A percentile compares a stretch with the other conserved stretches of the same genome.
phyloP scores from a whole-genome alignment of 92 coral and sea anemone genomes.

The Desmophyllum pertusum region DNA sequence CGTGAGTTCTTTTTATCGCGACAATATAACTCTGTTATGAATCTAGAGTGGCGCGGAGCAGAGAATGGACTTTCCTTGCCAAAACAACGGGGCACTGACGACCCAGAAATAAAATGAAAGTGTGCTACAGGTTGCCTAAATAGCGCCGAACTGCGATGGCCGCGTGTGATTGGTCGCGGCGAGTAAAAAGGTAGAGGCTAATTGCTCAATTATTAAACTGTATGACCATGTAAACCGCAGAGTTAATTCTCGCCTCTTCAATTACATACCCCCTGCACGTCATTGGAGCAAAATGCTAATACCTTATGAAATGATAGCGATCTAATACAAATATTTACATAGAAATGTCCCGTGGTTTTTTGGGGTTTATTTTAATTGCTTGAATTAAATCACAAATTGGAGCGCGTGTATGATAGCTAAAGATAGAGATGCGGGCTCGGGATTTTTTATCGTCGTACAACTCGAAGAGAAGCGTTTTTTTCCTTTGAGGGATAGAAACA shows the following conservation, averaged over 20 bases:
- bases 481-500: not conserved
- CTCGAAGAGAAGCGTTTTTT: not conserved
- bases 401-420: slow-evolving; percentile 15
- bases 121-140: slow-evolving; percentile 8
- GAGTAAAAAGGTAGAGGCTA: slow-evolving; percentile 38
- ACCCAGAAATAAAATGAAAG: not conserved
- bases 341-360: slow-evolving; percentile 26
- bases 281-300: slow-evolving; percentile 36
- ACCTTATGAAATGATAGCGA: slow-evolving; percentile 35
- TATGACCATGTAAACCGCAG: slow-evolving; percentile 37
- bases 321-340: slow-evolving; percentile 59
- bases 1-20: not conserved
- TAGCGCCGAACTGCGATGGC: not conserved
- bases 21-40: not conserved
- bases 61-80: not conserved
- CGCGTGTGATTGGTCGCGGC: slow-evolving; percentile 70
- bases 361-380: slow-evolving; percentile 41
- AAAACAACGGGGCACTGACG: slow-evolving; percentile 13
- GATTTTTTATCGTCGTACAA: not conserved
- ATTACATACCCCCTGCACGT: slow-evolving; percentile 53
- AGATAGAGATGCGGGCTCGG: not conserved
- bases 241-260: slow-evolving; percentile 60
- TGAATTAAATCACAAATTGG: not conserved
- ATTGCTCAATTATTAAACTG: slow-evolving; percentile 45
- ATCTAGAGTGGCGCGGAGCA: not conserved